Evolutionary conservation across 2,888 invertebrate species (phyloP).

Genomic region (Micoletzkya japonica): DNA sequence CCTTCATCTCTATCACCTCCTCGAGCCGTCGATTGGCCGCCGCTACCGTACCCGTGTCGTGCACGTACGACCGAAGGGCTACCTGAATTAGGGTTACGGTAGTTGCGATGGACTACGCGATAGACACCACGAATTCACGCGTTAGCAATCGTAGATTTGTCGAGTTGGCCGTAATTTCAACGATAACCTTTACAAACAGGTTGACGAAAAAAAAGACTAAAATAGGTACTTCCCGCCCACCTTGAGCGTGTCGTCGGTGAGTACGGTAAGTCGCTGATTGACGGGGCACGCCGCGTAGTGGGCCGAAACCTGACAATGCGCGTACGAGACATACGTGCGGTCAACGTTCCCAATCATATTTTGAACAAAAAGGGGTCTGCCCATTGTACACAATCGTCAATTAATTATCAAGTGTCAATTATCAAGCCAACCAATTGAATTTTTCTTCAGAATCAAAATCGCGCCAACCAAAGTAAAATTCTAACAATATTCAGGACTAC

Average conservation of each 20-base stretch:
- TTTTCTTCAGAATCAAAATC: too few species aligned
- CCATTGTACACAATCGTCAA: too few species aligned
- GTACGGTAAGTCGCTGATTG: constrained; percentile 1
- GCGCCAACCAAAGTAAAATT: too few species aligned
- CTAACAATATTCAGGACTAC: too few species aligned
- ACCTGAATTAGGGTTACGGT: background rate
- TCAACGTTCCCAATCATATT: too few species aligned
- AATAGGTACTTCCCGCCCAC: background rate
- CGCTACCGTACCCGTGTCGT: background rate
- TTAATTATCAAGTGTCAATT: too few species aligned
- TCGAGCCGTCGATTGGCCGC: constrained; percentile 14
- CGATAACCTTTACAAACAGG: background rate
- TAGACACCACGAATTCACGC: background rate
- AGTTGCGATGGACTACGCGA: background rate
- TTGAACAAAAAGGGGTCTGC: too few species aligned
- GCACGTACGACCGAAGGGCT: constrained; percentile 9
- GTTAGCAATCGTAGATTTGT: background rate
- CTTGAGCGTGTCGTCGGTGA: constrained; percentile 17
- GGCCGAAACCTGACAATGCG: too few species aligned
- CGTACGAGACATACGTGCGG: too few species aligned
- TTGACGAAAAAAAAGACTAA: background rate
- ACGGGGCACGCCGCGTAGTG: too few species aligned
- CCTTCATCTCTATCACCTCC: constrained; percentile 9
- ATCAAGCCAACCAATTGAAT: too few species aligned
- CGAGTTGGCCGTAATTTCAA: background rate